Base-by-base conservation (phyloP, 2,113 vertebrate genomes). In the Pseudorectes ferrugineus region DNA sequence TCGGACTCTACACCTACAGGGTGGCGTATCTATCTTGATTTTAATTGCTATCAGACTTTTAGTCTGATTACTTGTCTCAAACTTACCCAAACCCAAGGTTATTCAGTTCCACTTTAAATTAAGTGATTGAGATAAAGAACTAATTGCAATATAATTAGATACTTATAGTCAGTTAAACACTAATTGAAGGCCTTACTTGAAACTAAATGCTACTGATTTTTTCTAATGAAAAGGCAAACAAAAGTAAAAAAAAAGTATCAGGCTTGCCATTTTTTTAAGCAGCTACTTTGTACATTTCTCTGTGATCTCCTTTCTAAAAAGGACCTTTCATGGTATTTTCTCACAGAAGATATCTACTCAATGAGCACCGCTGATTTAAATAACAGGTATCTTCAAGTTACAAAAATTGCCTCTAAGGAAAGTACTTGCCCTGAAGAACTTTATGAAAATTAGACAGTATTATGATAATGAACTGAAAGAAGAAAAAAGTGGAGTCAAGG, bases 161-260 rank as follows among this genome's bases (percentile, higher is more conserved):
- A 91, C 80, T 80, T 94, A 73, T 17, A 86, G 36, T 82, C 25
- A 89, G n/a, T 85, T 93, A 95, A 93, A 80, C 62, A 57, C 59
- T 94, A 95, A 97, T 49, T 94, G 58, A 95, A 97, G 75, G 68
- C 46, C 24, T 88, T 81, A 91, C 38, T 81, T 91, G 57, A 95
- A 89, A 79, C 19, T 58, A 91, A 93, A 26, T 52, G 71, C 68
- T 84, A 49, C 74, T 87, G 66, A 76, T 82, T 94, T 88, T 95
- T 94, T 88, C 59, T 93, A 87, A 90, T 66, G 54, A 88, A 86
- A 95, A 89, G 62, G 22, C 65, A 90, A 90, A 79, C 20, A 88
- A 58, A 80, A 92, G 26, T 18, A 12, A 24, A 14, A 58, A 38
- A 88, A 61, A n/a, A 10, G 15, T 26, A 54, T 28, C 29, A 67